These are phyloP conservation scores for Copsychus sechellarum DNA, from an alignment of 2,113 vertebrate genomes.

Conservation along the genomic window DNA sequence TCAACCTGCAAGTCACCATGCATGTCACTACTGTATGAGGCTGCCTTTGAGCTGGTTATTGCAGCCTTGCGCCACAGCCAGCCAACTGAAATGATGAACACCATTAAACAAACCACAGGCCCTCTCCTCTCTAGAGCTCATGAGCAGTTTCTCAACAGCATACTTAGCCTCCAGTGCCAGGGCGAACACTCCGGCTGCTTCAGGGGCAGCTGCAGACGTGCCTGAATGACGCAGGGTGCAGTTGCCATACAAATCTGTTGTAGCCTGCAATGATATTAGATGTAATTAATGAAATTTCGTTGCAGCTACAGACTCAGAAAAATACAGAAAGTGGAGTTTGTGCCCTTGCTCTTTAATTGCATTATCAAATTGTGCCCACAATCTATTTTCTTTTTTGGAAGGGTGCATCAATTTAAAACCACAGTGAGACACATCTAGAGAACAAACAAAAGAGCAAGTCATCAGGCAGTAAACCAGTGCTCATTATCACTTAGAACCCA, in stretches of 20 bases:
- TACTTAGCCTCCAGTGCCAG: constrained; percentile 98
- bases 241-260: constrained; percentile 97
- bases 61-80: not conserved
- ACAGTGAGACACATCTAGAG: not conserved
- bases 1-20: not conserved
- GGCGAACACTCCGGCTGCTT: constrained; percentile 96
- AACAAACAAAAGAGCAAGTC: not conserved
- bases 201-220: constrained; percentile 95
- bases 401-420: not conserved
- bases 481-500: not conserved
- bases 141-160: constrained; percentile 58
- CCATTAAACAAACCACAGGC: not conserved
- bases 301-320: not conserved
- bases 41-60: not conserved
- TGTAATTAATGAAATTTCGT: constrained; percentile 17
- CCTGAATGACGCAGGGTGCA: constrained; percentile 97
- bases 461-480: not conserved
- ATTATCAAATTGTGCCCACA: not conserved
- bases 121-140: not conserved
- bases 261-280: constrained; percentile 82
- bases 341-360: not conserved
- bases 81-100: not conserved
- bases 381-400: not conserved
- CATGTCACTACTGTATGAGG: fast-evolving
- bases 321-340: not conserved